Evolutionary conservation across 1,140 invertebrate species (phyloP).

Genomic region (Bombus sibiricus): DNA sequence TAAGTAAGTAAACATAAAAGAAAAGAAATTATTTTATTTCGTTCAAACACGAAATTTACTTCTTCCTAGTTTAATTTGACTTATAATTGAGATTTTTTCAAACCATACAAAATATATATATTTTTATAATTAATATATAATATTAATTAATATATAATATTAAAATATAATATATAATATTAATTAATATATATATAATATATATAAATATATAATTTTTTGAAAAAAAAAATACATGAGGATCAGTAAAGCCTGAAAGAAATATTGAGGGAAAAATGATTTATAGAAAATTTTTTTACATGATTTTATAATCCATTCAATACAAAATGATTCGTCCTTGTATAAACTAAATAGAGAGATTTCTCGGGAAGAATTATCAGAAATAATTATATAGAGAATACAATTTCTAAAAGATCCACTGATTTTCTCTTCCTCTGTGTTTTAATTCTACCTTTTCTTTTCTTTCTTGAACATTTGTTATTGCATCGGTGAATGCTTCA

Average conservation of each 20-base stretch:
- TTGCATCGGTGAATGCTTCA: not conserved
- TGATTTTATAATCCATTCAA: constrained; percentile 54
- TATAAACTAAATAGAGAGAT: constrained; percentile 60
- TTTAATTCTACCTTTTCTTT: not conserved
- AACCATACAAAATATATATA: not conserved
- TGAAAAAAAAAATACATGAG: not conserved
- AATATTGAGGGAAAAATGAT: constrained; percentile 1
- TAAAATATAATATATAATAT: no score
- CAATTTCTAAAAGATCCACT: constrained; percentile 3
- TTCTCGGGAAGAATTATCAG: constrained; percentile 23
- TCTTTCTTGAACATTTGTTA: not conserved
- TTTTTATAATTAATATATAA: not conserved
- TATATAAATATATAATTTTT: not conserved
- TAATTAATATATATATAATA: not conserved
- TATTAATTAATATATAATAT: no score
- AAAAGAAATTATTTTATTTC: constrained; percentile 21
- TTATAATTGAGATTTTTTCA: not conserved
- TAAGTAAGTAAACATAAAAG: not conserved
- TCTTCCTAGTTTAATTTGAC: not conserved
- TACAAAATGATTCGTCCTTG: constrained; percentile 52
- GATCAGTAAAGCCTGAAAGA: not conserved
- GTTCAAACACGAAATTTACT: not conserved
- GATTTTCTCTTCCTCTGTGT: not conserved
- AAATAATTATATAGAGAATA: constrained; percentile 50
- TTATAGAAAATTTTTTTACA: constrained; percentile 52